Evolutionary conservation across 2,113 vertebrate species (phyloP).

Genomic region (Climacteris rufus): DNA sequence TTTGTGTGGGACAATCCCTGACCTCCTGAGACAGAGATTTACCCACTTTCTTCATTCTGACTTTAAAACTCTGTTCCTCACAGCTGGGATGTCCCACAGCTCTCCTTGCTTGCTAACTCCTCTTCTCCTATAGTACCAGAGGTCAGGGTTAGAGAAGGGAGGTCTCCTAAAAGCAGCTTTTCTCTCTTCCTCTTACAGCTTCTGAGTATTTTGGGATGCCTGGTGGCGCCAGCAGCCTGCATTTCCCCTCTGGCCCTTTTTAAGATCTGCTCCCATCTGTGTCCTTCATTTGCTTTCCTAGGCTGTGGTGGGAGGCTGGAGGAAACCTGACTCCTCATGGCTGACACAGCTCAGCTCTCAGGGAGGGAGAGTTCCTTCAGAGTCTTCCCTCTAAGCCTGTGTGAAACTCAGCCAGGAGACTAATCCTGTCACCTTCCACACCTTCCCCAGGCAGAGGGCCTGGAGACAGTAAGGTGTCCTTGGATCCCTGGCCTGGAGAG

Average conservation of each 20-base stretch:
- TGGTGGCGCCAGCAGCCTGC: not conserved
- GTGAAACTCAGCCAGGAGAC: not conserved
- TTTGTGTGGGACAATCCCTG: not conserved
- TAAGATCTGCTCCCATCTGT: not conserved
- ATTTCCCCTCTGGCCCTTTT: not conserved
- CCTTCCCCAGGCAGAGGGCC: not conserved
- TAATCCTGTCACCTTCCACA: not conserved
- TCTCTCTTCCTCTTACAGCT: not conserved
- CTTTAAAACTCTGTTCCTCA: not conserved
- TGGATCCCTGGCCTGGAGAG: no score
- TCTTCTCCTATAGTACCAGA: not conserved
- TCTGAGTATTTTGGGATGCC: not conserved
- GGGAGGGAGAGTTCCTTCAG: not conserved
- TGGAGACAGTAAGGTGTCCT: no score
- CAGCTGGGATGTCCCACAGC: not conserved
- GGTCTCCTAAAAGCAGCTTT: not conserved
- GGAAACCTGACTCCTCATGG: not conserved
- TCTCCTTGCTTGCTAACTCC: not conserved
- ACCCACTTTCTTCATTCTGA: not conserved
- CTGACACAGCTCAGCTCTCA: not conserved
- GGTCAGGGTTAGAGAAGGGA: not conserved
- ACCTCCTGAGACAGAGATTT: not conserved
- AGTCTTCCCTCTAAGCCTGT: not conserved
- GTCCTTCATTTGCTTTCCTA: not conserved
- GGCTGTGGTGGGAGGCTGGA: not conserved